Evolutionary conservation across 1,140 invertebrate genomes (phyloP).

Genomic region (Scaptomyza montana): DNA sequence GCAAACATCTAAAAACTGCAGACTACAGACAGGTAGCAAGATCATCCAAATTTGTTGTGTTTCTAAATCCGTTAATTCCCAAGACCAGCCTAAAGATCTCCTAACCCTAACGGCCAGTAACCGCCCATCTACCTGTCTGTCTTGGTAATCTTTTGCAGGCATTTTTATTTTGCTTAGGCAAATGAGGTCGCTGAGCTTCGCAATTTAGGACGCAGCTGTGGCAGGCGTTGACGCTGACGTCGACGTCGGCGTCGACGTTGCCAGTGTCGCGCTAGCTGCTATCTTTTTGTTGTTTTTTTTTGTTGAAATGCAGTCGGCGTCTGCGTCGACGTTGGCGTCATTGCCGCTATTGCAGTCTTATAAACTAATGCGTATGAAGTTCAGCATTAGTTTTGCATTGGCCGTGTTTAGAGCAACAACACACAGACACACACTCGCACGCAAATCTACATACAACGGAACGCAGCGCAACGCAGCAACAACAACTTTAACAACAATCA

Average conservation of each 20-base stretch:
- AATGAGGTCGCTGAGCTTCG: slow-evolving; percentile 53
- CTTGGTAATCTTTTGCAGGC: background rate
- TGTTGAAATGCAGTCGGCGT: slow-evolving; percentile 13
- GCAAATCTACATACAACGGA: background rate
- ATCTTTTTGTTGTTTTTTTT: slow-evolving; percentile 55
- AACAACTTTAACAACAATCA: background rate
- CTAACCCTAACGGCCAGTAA: too few relatives aligned
- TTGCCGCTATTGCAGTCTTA: slow-evolving; percentile 51
- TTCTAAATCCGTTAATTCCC: slow-evolving; percentile 20
- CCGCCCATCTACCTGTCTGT: too few relatives aligned
- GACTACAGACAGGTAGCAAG: background rate
- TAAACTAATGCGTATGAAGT: slow-evolving; percentile 77
- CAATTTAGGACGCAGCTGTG: slow-evolving; percentile 35
- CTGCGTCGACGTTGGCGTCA: background rate
- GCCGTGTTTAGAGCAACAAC: slow-evolving; percentile 74
- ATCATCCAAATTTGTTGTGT: too few relatives aligned
- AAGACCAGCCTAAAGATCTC: too few relatives aligned
- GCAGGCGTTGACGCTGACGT: background rate
- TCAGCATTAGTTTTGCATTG: slow-evolving; percentile 81
- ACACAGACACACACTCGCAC: slow-evolving; percentile 34
- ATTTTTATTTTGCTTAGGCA: slow-evolving; percentile 5
- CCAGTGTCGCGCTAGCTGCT: slow-evolving; percentile 23
- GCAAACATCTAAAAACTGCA: background rate
- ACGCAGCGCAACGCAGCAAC: background rate
- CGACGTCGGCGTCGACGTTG: slow-evolving; percentile 3